Conservation (phyloP, 2,888 invertebrate genomes). For the Acleris holmiana region DNA sequence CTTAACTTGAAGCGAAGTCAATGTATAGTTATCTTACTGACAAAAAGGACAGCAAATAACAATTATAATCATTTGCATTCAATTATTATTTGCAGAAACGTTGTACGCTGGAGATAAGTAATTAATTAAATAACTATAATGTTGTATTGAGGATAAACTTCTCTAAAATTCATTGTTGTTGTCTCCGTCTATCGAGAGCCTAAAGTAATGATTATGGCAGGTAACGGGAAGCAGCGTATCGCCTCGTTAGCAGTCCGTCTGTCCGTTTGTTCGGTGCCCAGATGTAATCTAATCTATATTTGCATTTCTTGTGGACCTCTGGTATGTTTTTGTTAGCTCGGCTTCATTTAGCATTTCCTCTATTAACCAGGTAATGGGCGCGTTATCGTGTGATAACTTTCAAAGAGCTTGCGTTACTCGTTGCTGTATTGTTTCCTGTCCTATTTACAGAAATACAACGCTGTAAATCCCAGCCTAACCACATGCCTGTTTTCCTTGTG, state of each 20-base stretch:
- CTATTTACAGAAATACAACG: conserved; percentile 8
- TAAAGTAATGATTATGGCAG: conserved; percentile 21
- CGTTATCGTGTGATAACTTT: conserved; percentile 25
- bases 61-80: too few species aligned
- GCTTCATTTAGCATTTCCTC: conserved; percentile 32
- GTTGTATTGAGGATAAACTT: too few species aligned
- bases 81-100: too few species aligned
- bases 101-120: too few species aligned
- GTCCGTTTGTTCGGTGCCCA: conserved; percentile 22
- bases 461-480: background rate
- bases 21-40: too few species aligned
- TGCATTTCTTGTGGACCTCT: conserved; percentile 31
- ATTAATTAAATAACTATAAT: too few species aligned
- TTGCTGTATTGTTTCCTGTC: conserved; percentile 25
- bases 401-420: conserved; percentile 23
- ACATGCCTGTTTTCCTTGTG: conserved; percentile 9
- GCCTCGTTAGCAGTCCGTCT: conserved; percentile 28
- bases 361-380: conserved; percentile 26
- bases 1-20: too few species aligned
- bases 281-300: conserved; percentile 37
- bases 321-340: conserved; percentile 33
- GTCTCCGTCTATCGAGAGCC: conserved; percentile 7
- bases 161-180: background rate
- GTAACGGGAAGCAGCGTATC: conserved; percentile 5
- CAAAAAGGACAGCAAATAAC: too few species aligned